Evolutionary conservation across 2,888 invertebrate species (phyloP).

Genomic region (Diloba caeruleocephala): DNA sequence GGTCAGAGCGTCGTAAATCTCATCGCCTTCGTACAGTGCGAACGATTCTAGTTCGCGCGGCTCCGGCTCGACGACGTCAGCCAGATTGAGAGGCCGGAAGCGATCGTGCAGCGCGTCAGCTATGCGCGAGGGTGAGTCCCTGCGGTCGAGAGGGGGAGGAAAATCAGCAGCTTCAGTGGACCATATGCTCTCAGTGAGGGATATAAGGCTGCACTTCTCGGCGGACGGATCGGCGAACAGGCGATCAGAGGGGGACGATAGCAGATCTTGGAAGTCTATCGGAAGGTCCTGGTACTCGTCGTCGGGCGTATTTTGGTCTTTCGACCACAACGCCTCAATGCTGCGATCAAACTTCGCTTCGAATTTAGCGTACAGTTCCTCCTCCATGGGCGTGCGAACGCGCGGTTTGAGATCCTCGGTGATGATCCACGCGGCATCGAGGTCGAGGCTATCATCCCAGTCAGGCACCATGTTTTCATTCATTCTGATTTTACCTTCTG

Average conservation of each 20-base stretch:
- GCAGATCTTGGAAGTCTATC: conserved; percentile 89
- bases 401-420: conserved; percentile 71
- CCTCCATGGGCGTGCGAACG: conserved; percentile 78
- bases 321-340: conserved; percentile 91
- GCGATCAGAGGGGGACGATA: conserved; percentile 89
- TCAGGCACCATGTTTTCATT: conserved; percentile 74
- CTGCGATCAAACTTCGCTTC: conserved; percentile 92
- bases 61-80: conserved; percentile 64
- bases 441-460: conserved; percentile 77
- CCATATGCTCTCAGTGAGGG: conserved; percentile 77
- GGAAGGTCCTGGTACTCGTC: conserved; percentile 90
- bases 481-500: conserved; percentile 65
- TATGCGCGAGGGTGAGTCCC: conserved; percentile 54
- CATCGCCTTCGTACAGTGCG: conserved; percentile 76
- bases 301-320: conserved; percentile 84
- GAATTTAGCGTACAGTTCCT: conserved; percentile 89
- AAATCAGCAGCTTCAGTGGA: conserved; percentile 63
- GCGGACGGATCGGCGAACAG: conserved; percentile 78
- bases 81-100: conserved; percentile 58
- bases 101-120: conserved; percentile 64
- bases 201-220: conserved; percentile 74
- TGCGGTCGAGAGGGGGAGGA: conserved; percentile 62
- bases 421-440: conserved; percentile 75
- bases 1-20: conserved; percentile 78
- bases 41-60: conserved; percentile 67